Evolutionary conservation across 2,888 invertebrate species (phyloP), one percentile per base, ranked within the genome.

Genomic region (Brachypterus glaber): DNA sequence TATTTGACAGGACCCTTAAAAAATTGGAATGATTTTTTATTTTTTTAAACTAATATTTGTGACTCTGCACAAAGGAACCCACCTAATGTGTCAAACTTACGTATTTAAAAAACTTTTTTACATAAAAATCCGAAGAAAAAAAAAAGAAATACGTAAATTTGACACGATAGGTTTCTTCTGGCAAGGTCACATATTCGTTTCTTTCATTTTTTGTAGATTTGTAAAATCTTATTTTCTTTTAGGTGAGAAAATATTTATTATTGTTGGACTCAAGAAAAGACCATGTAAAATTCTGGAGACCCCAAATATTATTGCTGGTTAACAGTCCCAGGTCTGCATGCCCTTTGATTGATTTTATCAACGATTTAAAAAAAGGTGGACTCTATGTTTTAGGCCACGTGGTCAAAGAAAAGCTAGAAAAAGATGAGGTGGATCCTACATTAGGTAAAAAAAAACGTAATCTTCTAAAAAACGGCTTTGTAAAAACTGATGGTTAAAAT

Each of bases 221-320:
- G 24, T 7, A 33, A 5, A 36, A 11, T 17, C 11, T 21, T 36
- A 13, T 43, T 39, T 13, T 16, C 26, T 51, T 50, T 39, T 30
- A 57, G 57, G 58, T 59, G 24, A 75, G 98, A 27, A 99, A 99
- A 63, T 98, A 98, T 68, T 72, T 98, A 7, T 70, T 99, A 0
- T 78, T 98, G 64, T 66, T 98, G 60, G 98, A 98, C 66, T 86
- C 89, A 1, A 77, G 98, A 0, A 95, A 98, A 49, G 90, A 95
- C 60, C 98, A 98, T 66, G 96, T 99, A 2, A 97, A 97, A 69
- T 98, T 93, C 68, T 98, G 98, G 98, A 72, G 97, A 2, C 97
- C 97, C 0, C 97, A 98, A 71, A 86, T 98, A 69, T 67, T 98
- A 37, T 70, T 98, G 2, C 72, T 98, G 65, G 85, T 98, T 1